Conservation (phyloP, 2,113 vertebrate genomes). For the Calcarius ornatus region DNA sequence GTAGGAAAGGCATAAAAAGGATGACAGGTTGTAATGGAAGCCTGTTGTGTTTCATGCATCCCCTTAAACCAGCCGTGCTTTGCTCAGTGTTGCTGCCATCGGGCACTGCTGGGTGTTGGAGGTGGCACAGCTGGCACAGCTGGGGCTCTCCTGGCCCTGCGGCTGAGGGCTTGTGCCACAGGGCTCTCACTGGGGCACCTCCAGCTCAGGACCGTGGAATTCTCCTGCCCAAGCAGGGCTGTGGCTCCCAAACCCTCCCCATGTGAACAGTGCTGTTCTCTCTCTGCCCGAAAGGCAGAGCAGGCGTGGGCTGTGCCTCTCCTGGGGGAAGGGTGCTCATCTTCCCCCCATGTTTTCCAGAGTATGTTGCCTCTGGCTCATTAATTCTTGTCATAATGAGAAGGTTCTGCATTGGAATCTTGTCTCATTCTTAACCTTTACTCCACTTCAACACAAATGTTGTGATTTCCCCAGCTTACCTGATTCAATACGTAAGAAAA, state of each 20-base stretch:
- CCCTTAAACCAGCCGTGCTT: accelerated
- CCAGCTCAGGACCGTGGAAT: accelerated
- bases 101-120: accelerated
- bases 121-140: neutral
- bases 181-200: accelerated
- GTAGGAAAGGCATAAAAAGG: neutral
- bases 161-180: no score
- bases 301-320: accelerated
- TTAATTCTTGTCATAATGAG: neutral
- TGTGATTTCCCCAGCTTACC: neutral
- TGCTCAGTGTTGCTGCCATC: neutral
- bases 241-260: neutral
- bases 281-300: neutral
- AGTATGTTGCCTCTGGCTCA: neutral
- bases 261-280: accelerated
- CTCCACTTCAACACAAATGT: neutral
- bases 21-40: neutral
- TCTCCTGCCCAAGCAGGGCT: neutral
- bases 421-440: neutral
- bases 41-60: accelerated
- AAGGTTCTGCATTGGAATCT: neutral
- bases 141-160: accelerated
- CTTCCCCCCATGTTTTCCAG: neutral
- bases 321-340: accelerated
- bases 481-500: neutral